phyloP scores from a whole-genome alignment of 2,113 vertebrate genomes.

The Cervus canadensis region DNA sequence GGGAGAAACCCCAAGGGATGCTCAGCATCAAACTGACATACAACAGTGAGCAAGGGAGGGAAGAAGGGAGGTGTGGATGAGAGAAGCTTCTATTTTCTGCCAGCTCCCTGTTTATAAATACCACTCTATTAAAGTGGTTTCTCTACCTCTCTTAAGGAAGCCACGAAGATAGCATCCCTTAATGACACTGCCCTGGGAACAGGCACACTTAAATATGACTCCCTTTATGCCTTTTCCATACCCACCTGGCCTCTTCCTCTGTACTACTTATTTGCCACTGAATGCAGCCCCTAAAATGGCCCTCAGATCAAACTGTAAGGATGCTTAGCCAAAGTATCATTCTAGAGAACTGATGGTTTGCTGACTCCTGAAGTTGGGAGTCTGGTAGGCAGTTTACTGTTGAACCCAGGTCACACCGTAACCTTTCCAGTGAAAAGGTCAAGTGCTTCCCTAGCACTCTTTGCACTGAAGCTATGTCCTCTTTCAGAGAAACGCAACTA shows the following conservation, averaged over 20 bases:
- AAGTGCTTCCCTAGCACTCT: neutral
- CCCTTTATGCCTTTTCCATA: neutral
- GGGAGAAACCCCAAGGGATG: slow-evolving; percentile 18
- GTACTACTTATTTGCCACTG: neutral
- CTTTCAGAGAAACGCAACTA: neutral
- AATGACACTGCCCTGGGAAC: slow-evolving; percentile 17
- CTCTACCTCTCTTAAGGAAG: slow-evolving; percentile 44
- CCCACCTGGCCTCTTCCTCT: neutral
- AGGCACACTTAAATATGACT: neutral
- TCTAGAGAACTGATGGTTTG: slow-evolving; percentile 34
- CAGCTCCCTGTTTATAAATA: slow-evolving; percentile 35
- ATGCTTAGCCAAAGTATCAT: neutral
- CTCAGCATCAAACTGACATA: slow-evolving; percentile 10
- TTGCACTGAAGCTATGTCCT: neutral
- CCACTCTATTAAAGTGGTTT: slow-evolving; percentile 46
- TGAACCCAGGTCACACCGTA: neutral
- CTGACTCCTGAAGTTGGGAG: neutral
- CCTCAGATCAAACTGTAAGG: neutral
- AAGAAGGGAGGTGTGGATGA: neutral
- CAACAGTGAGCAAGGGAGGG: neutral
- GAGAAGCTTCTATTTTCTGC: neutral
- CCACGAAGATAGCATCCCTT: slow-evolving; percentile 27
- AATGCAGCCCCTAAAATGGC: neutral
- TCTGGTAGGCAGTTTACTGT: neutral
- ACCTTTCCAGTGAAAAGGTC: neutral